Evolutionary conservation across 2,888 invertebrate genomes (phyloP).

Genomic region (Galerucella pusilla): DNA sequence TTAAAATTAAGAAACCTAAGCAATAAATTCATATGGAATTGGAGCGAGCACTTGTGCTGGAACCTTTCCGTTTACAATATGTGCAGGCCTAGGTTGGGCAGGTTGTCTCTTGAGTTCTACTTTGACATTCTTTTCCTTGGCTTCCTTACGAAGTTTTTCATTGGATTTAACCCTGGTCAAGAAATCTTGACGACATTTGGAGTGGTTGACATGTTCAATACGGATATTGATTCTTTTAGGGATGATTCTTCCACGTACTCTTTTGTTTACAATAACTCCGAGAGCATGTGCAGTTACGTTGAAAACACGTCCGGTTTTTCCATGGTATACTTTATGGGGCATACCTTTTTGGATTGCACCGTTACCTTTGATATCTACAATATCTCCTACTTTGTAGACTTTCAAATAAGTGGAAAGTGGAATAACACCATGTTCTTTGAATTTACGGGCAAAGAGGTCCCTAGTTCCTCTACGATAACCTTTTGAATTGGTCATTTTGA

Average conservation of each 20-base stretch:
- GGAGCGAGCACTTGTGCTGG: constrained; percentile 89
- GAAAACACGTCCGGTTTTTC: constrained; percentile 97
- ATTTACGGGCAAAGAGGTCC: constrained; percentile 96
- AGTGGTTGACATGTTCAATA: constrained; percentile 97
- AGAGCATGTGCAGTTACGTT: constrained; percentile 98
- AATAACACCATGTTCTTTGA: constrained; percentile 95
- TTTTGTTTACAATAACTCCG: constrained; percentile 98
- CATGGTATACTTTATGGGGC: constrained; percentile 99
- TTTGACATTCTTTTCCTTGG: constrained; percentile 80
- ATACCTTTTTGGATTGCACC: constrained; percentile 99
- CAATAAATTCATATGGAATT: constrained; percentile 98
- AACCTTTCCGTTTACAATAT: constrained; percentile 85
- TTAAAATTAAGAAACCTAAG: constrained; percentile 71
- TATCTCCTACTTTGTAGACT: constrained; percentile 98
- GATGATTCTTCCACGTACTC: constrained; percentile 91
- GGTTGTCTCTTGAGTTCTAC: constrained; percentile 87
- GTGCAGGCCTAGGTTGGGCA: constrained; percentile 83
- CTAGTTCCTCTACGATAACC: constrained; percentile 99
- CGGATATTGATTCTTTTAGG: constrained; percentile 97
- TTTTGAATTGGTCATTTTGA: constrained; percentile 97
- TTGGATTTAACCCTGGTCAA: constrained; percentile 93
- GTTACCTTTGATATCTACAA: constrained; percentile 99
- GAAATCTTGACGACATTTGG: constrained; percentile 97
- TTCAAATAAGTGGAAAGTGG: constrained; percentile 97
- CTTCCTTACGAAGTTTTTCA: constrained; percentile 84